phyloP scores from a whole-genome alignment of 2,888 invertebrate genomes.

The Molanna angustata region DNA sequence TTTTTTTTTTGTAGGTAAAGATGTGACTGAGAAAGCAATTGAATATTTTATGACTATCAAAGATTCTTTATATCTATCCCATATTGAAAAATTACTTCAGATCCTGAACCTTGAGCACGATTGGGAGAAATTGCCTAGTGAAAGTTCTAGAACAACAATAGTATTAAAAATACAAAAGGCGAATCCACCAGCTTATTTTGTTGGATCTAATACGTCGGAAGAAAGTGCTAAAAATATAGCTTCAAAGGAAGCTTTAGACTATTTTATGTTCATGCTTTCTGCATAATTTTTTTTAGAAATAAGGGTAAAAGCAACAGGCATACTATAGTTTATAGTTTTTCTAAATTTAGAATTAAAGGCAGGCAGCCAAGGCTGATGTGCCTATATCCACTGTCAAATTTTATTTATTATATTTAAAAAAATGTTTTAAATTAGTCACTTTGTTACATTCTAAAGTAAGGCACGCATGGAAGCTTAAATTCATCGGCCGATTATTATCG shows the following conservation, averaged over 20 bases:
- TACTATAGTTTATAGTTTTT: no score
- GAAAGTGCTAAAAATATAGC: slow-evolving; percentile 9
- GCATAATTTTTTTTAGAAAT: slow-evolving; percentile 5
- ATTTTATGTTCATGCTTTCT: slow-evolving; percentile 15
- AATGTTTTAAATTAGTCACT: no score
- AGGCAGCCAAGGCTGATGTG: no score
- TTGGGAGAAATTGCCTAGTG: slow-evolving; percentile 2
- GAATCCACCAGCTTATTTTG: slow-evolving; percentile 21
- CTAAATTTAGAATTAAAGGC: no score
- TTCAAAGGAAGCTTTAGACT: slow-evolving; percentile 16
- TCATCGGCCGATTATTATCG: no score
- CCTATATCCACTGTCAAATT: no score
- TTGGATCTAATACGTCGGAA: background rate
- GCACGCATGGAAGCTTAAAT: no score
- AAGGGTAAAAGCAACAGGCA: no score
- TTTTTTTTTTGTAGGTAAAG: slow-evolving; percentile 16
- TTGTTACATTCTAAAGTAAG: no score
- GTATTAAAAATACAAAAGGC: slow-evolving; percentile 18
- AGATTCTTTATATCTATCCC: background rate
- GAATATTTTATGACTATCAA: background rate
- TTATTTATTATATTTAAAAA: no score
- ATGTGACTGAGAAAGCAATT: background rate
- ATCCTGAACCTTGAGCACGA: slow-evolving; percentile 14
- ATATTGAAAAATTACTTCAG: slow-evolving; percentile 12
- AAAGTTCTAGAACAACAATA: background rate